These are phyloP conservation scores for Phalacrocorax aristotelis DNA, from an alignment of 2,113 vertebrate species.

Conservation along the genomic window DNA sequence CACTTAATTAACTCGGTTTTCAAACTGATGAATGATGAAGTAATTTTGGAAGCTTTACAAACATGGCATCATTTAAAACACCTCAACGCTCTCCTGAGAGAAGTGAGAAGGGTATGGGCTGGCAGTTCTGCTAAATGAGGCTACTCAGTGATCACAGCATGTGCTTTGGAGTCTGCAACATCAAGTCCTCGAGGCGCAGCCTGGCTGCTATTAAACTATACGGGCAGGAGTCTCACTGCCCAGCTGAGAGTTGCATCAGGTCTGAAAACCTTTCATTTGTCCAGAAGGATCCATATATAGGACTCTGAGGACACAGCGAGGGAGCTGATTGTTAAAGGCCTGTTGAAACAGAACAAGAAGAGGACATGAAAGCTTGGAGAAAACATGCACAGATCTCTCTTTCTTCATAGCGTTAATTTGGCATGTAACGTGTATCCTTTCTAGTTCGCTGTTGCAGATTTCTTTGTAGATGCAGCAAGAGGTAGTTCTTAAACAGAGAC, in stretches of 20 bases:
- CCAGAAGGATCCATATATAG: not conserved
- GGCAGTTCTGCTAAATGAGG: not conserved
- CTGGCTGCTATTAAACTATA: not conserved
- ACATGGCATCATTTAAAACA: not conserved
- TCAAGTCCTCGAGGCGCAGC: not conserved
- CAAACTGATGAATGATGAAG: constrained; percentile 8
- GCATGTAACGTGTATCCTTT: not conserved
- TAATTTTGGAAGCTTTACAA: not conserved
- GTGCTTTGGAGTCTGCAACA: not conserved
- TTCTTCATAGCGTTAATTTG: not conserved
- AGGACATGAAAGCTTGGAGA: not conserved
- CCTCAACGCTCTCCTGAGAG: not conserved
- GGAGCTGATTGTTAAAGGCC: not conserved
- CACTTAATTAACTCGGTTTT: constrained; percentile 28
- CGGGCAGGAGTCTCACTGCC: not conserved
- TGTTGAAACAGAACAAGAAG: not conserved
- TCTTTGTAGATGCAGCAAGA: not conserved
- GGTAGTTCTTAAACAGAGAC: not conserved
- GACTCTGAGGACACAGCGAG: not conserved
- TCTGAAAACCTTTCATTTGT: constrained; percentile 19
- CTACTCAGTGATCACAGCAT: not conserved
- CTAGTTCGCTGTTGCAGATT: not conserved
- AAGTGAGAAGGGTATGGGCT: not conserved
- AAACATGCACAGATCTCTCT: not conserved
- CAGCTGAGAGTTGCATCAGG: not conserved